Evolutionary conservation across 2,888 invertebrate genomes (phyloP).

Genomic region (Halocaridina rubra): DNA sequence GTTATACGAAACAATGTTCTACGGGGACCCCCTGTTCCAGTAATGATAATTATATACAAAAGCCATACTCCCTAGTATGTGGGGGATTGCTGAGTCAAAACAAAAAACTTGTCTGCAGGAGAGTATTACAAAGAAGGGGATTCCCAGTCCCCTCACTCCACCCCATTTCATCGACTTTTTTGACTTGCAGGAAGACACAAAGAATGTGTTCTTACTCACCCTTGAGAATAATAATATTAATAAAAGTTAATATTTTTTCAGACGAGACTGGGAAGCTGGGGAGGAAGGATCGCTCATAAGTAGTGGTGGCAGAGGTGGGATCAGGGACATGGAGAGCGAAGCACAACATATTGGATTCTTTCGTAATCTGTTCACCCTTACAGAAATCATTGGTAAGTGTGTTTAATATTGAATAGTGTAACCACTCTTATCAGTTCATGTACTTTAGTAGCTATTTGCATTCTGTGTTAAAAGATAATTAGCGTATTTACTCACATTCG

Average conservation of each 20-base stretch:
- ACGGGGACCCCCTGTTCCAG: too few relatives aligned
- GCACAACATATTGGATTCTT: conserved; percentile 38
- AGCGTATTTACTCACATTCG: background rate
- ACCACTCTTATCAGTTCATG: background rate
- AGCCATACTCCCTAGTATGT: too few relatives aligned
- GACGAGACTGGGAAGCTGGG: conserved; percentile 55
- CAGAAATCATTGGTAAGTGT: conserved; percentile 58
- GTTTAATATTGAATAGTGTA: too few relatives aligned
- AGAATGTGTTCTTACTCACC: too few relatives aligned
- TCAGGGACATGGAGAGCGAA: conserved; percentile 46
- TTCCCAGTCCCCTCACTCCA: too few relatives aligned
- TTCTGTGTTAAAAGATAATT: background rate
- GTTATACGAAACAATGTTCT: too few relatives aligned
- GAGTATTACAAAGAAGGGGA: background rate
- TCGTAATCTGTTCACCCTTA: conserved; percentile 54
- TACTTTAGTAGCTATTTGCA: background rate
- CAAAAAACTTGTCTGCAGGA: too few relatives aligned
- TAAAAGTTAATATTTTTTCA: background rate
- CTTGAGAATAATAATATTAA: background rate
- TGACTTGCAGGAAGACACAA: too few relatives aligned
- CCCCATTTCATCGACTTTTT: too few relatives aligned
- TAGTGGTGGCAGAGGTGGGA: background rate
- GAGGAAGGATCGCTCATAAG: conserved; percentile 46
- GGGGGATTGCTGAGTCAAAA: too few relatives aligned
- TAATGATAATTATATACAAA: too few relatives aligned